A percentile compares a stretch with the other conserved stretches of the same genome.
phyloP scores from a whole-genome alignment of 2,113 vertebrate genomes.

The Arizona elegans region DNA sequence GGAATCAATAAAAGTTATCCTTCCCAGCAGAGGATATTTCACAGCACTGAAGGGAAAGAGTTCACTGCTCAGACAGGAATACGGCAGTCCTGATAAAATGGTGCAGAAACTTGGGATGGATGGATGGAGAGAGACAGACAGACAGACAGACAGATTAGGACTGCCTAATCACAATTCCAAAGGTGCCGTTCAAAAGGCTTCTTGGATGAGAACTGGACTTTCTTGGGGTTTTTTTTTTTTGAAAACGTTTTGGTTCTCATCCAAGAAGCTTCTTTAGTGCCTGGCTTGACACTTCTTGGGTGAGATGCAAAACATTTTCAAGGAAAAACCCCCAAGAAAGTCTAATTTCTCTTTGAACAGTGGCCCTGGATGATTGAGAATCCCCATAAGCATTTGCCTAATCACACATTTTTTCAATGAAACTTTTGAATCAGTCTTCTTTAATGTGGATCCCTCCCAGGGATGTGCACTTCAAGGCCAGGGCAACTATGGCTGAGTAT shows the following conservation, averaged over 20 bases:
- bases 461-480: background rate
- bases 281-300: background rate
- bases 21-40: background rate
- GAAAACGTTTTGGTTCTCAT: background rate
- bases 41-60: background rate
- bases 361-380: background rate
- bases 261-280: background rate
- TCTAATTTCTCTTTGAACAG: background rate
- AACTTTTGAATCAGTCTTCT: background rate
- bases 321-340: background rate
- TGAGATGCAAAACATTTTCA: background rate
- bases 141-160: background rate
- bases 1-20: slow-evolving; percentile 20
- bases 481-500: background rate
- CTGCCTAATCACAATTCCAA: background rate
- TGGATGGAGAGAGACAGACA: too few species aligned
- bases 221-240: background rate
- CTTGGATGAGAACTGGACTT: background rate
- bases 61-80: slow-evolving; percentile 14
- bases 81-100: slow-evolving; percentile 34
- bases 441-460: background rate
- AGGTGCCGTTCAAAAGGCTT: background rate
- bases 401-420: background rate
- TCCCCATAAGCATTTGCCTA: background rate
- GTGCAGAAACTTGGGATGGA: too few species aligned